Evolutionary conservation across 2,888 invertebrate species (phyloP), one percentile per base, ranked within the genome.

Genomic region (Diarsia mendica): DNA sequence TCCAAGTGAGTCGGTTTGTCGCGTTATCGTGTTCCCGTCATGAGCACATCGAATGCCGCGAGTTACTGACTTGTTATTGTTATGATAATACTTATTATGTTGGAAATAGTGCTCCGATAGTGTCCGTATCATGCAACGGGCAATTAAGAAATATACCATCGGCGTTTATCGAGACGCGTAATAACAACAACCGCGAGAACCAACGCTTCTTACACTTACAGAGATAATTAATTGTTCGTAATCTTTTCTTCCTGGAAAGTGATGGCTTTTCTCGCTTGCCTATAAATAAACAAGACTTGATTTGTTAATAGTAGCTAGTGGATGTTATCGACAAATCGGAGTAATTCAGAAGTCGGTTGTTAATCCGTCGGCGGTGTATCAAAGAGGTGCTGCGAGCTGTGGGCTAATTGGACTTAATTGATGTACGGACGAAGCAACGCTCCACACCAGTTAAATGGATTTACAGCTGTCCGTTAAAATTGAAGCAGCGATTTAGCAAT

Each of bases 81-180:
- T 94, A 93, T 94, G 96, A 96, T 96, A 96, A 96, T 95, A 91
- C 93, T 95, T 95, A 95, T 95, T 96, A 95, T 95, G 95, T 95
- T 95, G 93, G 93, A 94, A 95, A 95, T 95, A 94, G 92, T 93
- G 93, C 88, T 83, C 89, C 92, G 95, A 96, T 96, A 96, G 94
- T 92, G 94, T 87, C 91, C 91, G 88, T 95, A 95, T 95, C 96
- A 92, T 92, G 94, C 94, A 93, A 93, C 93, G 90, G 92, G 93
- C 90, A 96, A 96, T 95, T 96, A 96, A 95, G 93, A 94, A 94
- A 91, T 92, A 94, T 93, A 94, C 90, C 90, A 91, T 91, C 89
- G 85, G 85, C 84, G 92, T 93, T 94, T 94, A 92, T 91, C 80
- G 77, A 84, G 88, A 85, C 91, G 87, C 89, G 87, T 90, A 89